A percentile compares a stretch with the other conserved stretches of the same genome.
Evolutionary conservation across 2,113 vertebrate species (phyloP).

Genomic region (Pollimyrus isidori): DNA sequence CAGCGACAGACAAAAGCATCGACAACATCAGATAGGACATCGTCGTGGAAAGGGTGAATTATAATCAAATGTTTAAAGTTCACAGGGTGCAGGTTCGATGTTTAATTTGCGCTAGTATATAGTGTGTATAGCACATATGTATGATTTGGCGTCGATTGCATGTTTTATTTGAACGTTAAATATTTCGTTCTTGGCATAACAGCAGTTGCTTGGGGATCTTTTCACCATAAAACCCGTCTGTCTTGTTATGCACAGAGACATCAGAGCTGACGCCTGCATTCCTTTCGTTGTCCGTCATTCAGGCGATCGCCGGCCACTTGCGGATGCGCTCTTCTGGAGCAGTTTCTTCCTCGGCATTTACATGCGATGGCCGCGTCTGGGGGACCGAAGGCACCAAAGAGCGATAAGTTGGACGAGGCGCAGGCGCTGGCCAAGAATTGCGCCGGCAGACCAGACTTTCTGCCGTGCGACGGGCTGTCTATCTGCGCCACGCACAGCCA

Average conservation of each 20-base stretch:
- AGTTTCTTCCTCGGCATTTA: constrained; percentile 37
- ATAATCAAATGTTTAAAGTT: not conserved
- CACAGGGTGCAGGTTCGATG: not conserved
- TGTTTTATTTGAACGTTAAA: not conserved
- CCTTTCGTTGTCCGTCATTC: not conserved
- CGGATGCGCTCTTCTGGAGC: constrained; percentile 21
- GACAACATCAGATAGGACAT: not conserved
- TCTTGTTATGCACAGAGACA: not conserved
- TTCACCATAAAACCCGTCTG: not conserved
- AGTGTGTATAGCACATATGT: too few species aligned
- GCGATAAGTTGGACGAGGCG: constrained; percentile 85
- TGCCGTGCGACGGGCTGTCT: constrained; percentile 92
- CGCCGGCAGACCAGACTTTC: constrained; percentile 93
- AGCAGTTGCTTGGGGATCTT: not conserved
- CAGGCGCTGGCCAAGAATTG: constrained; percentile 93
- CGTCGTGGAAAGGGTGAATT: not conserved
- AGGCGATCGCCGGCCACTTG: not conserved
- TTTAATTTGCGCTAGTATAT: not conserved
- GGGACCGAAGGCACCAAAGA: constrained; percentile 68
- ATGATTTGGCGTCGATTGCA: not conserved
- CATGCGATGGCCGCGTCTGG: constrained; percentile 65
- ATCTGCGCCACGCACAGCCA: constrained; percentile 97
- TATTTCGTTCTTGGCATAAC: not conserved
- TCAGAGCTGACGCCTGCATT: not conserved
- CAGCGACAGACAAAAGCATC: not conserved